Evolutionary conservation across 2,888 invertebrate genomes (phyloP).

Genomic region (Microctonus brassicae): DNA sequence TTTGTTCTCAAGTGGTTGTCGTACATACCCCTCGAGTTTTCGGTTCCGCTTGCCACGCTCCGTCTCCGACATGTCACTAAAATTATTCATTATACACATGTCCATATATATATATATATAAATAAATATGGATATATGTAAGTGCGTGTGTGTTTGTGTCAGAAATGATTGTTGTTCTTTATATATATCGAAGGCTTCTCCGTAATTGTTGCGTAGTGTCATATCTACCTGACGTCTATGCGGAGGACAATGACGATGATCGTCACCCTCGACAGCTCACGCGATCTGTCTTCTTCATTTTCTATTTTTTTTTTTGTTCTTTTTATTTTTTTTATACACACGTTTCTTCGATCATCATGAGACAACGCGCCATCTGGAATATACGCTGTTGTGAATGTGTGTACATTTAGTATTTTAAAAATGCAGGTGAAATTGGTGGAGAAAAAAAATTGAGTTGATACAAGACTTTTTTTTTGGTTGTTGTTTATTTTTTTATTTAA

Average conservation of each 20-base stretch:
- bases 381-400: no score
- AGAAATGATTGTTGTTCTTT: not conserved
- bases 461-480: no score
- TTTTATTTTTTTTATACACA: not conserved
- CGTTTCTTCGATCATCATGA: not conserved
- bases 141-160: not conserved
- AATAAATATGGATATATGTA: not conserved
- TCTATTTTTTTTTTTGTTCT: not conserved
- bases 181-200: slow-evolving; percentile 10
- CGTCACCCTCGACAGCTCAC: slow-evolving; percentile 15
- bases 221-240: not conserved
- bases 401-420: no score
- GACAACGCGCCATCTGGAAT: not conserved
- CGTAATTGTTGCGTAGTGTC: not conserved
- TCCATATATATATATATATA: no score
- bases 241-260: not conserved
- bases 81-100: slow-evolving; percentile 7
- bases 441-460: no score
- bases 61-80: slow-evolving; percentile 27
- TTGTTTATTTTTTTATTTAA: no score
- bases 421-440: no score
- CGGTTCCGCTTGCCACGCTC: not conserved
- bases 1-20: slow-evolving; percentile 27
- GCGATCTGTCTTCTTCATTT: slow-evolving; percentile 3
- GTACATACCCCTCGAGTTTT: slow-evolving; percentile 15